phyloP scores from a whole-genome alignment of 2,888 invertebrate genomes.

The Epinotia brunnichana region DNA sequence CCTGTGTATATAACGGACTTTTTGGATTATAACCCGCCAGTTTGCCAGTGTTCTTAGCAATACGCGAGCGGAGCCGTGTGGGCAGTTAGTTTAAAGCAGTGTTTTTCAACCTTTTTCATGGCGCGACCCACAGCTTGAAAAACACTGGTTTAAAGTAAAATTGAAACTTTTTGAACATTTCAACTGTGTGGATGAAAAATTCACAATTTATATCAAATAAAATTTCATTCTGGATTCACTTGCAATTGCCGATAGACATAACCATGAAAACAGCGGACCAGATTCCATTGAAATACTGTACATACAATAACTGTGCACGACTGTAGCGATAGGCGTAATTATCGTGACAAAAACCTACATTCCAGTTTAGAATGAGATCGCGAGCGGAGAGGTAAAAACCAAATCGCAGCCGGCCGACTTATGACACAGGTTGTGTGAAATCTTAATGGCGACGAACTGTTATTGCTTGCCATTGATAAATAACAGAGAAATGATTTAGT shows the following conservation, averaged over 20 bases:
- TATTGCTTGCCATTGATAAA: slow-evolving; percentile 21
- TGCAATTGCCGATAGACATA: too few species aligned
- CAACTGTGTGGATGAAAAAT: too few species aligned
- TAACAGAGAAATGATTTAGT: not conserved
- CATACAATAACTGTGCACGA: slow-evolving; percentile 7
- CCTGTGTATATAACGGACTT: too few species aligned
- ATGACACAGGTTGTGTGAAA: slow-evolving; percentile 42
- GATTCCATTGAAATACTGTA: slow-evolving; percentile 17
- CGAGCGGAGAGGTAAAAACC: slow-evolving; percentile 56
- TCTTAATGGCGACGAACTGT: slow-evolving; percentile 29
- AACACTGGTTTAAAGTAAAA: too few species aligned
- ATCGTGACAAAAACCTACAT: slow-evolving; percentile 69
- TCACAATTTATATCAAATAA: not conserved
- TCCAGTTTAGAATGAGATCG: slow-evolving; percentile 65
- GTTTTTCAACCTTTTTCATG: too few species aligned
- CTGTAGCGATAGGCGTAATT: slow-evolving; percentile 47
- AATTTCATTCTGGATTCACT: not conserved
- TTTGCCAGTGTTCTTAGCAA: too few species aligned
- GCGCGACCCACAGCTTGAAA: too few species aligned
- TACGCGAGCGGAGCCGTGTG: too few species aligned
- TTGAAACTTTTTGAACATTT: too few species aligned
- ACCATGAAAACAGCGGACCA: not conserved
- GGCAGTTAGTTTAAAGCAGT: too few species aligned
- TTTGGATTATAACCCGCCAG: too few species aligned
- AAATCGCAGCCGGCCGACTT: slow-evolving; percentile 33